Conservation (phyloP, 2,888 invertebrate genomes). For the Helicoverpa assulta region DNA sequence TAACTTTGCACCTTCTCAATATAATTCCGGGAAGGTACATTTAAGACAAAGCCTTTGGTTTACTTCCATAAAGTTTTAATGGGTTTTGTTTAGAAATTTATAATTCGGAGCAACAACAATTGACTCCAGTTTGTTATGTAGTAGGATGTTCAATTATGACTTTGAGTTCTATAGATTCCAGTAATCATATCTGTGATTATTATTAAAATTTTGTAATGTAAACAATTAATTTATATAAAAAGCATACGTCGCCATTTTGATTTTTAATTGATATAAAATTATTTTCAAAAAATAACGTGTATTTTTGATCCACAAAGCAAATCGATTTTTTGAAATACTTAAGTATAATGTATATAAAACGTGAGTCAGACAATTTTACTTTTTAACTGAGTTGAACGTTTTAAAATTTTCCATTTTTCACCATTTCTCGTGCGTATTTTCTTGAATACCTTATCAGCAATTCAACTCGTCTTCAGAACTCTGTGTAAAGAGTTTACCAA, state of each 20-base stretch:
- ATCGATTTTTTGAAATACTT: no score
- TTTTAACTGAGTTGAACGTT: no score
- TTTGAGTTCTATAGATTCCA: no score
- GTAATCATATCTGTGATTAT: no score
- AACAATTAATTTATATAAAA: no score
- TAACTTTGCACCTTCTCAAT: slow-evolving; percentile 9
- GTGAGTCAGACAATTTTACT: no score
- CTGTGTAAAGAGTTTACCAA: not conserved
- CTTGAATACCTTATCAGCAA: slow-evolving; percentile 1
- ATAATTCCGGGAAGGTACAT: slow-evolving; percentile 6
- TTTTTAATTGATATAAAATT: no score
- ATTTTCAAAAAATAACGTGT: no score
- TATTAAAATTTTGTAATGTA: no score
- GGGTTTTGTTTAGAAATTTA: slow-evolving; percentile 29
- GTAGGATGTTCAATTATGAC: not conserved
- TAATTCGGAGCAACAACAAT: slow-evolving; percentile 26
- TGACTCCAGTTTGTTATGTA: slow-evolving; percentile 6
- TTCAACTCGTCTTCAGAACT: not conserved
- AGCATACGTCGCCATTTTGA: no score
- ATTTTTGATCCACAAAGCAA: no score
- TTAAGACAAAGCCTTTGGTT: slow-evolving; percentile 15
- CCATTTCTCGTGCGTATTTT: not conserved
- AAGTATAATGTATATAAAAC: no score
- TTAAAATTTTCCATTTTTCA: not conserved
- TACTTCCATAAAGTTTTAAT: slow-evolving; percentile 28